phyloP scores from a whole-genome alignment of 1,140 invertebrate species.

The Lordiphosa collinella region DNA sequence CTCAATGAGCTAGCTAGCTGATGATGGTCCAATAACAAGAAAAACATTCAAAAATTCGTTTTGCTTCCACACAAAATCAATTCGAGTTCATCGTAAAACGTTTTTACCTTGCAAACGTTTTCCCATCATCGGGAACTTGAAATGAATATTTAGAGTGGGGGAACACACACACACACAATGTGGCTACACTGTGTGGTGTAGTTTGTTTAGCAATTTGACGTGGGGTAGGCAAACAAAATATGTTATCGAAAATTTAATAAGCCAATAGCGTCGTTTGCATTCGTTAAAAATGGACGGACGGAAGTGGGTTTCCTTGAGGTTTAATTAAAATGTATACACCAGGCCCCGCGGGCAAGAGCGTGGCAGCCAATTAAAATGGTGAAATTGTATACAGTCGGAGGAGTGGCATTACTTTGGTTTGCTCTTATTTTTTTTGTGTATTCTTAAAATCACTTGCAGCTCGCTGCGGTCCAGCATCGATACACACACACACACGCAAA shows the following conservation, averaged over 20 bases:
- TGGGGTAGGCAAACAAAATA: conserved; percentile 8
- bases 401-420: background rate
- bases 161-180: background rate
- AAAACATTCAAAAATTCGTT: conserved; percentile 58
- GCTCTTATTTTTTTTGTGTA: background rate
- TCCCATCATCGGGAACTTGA: conserved; percentile 16
- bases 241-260: conserved; percentile 30
- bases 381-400: background rate
- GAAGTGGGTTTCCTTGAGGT: conserved; percentile 35
- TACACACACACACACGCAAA: conserved; percentile 6
- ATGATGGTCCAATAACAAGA: conserved; percentile 25
- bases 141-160: conserved; percentile 47
- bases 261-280: conserved; percentile 14
- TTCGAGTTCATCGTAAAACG: conserved; percentile 67
- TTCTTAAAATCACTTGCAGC: conserved; percentile 6
- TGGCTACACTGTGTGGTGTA: conserved; percentile 11
- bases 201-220: background rate
- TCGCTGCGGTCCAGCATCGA: background rate
- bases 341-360: conserved; percentile 12
- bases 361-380: conserved; percentile 44
- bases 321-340: conserved; percentile 42
- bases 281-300: conserved; percentile 31
- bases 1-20: conserved; percentile 31
- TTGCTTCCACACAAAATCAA: conserved; percentile 59
- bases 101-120: conserved; percentile 55